Evolutionary conservation across 2,113 vertebrate genomes (phyloP), one percentile per base, ranked within the genome.

Genomic region (Macrotus californicus): DNA sequence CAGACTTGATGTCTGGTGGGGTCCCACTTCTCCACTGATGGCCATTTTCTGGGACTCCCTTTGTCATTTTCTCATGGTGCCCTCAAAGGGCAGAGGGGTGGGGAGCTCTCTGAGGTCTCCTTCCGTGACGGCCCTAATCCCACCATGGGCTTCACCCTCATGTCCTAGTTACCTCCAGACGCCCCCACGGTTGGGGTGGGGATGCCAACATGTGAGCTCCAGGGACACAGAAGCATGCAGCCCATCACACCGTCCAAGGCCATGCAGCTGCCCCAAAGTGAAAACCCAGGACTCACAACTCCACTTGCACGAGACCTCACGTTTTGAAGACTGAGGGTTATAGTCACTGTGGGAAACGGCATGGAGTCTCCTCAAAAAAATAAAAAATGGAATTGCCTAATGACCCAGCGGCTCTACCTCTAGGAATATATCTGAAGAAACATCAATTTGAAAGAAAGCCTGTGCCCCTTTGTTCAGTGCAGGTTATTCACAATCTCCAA

Each of bases 281-380:
- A 5, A 54, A 46, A 21, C 7, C 3, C n/a, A 15, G 39, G 29
- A 34, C 34, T 43, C 6, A 5, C 19, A 31, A 9, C 11, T 29
- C 22, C 14, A 0, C n/a, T 21, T 22, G 21, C 0, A 24, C 6
- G 48, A 43, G 26, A 50, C 1, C 5, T 1, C 4, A 7, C 5
- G 5, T 3, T 7, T 15, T 14, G 12, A 48, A 86, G 16, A 36
- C 19, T 14, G 7, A 24, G 8, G 19, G 18, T 22, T 14, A 18
- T 34, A 67, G 31, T 7, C 34, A 1, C 64, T 1, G 13, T 31
- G 61, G 29, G 24, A 14, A 64, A 14, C 29, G 6, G 29, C 6
- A 64, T 1, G 29, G 61, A 13, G 5, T 31, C 61, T 15, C 29
- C 61, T 31, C 29, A 13, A 15, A 6, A 6, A 31, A 14, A 31